Conservation (phyloP, 2,888 invertebrate species). For the Noctuana brunneofusca region DNA sequence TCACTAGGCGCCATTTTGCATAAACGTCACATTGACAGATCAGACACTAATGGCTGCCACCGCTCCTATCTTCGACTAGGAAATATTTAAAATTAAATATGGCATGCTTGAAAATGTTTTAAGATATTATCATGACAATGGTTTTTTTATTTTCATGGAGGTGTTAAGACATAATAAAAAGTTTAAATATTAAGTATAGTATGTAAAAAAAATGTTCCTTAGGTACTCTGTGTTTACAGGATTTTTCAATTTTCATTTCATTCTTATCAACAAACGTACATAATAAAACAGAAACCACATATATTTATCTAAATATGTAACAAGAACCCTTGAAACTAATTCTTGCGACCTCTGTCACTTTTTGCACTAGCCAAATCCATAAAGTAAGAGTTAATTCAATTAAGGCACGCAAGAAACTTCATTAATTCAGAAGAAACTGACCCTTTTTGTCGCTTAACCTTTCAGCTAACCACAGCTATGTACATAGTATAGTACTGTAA, state of each 20-base stretch:
- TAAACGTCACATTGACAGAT: conserved; percentile 26
- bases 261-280: too few species aligned
- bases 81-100: not conserved
- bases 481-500: conserved; percentile 1
- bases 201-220: too few species aligned
- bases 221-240: too few species aligned
- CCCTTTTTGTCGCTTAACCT: conserved; percentile 24
- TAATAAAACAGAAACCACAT: too few species aligned
- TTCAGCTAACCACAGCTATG: conserved; percentile 6
- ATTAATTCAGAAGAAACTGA: conserved; percentile 29
- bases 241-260: too few species aligned
- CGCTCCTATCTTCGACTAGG: not conserved
- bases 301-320: not conserved
- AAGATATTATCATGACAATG: not conserved
- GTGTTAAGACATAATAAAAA: too few species aligned
- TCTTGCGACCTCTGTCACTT: conserved; percentile 16
- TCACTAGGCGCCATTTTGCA: conserved; percentile 15
- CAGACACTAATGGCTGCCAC: conserved; percentile 1
- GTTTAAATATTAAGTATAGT: too few species aligned
- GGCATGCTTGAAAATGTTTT: not conserved
- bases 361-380: conserved; percentile 19
- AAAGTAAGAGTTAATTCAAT: conserved; percentile 26
- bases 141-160: not conserved
- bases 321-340: not conserved
- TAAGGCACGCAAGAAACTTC: conserved; percentile 13